These are phyloP conservation scores for Apodemus speciosus DNA, from an alignment of 2,113 vertebrate species.

Conservation along the genomic window DNA sequence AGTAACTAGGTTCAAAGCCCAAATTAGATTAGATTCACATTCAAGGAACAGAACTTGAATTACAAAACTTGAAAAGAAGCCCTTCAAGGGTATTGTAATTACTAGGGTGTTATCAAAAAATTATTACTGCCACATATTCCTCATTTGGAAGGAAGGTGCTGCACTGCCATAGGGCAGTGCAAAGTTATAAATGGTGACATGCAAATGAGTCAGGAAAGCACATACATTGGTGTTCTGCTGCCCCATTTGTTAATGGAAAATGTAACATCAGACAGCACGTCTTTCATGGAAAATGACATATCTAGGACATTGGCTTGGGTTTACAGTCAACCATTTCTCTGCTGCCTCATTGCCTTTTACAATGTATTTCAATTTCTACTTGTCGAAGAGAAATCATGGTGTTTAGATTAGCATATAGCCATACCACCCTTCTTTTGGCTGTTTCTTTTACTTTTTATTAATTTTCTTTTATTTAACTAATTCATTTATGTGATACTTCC, in stretches of 20 bases:
- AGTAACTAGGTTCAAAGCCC: conserved; percentile 74
- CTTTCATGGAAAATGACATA: conserved; percentile 58
- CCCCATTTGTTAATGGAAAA: conserved; percentile 71
- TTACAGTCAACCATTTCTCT: conserved; percentile 73
- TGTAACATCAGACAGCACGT: conserved; percentile 50
- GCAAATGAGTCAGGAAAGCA: conserved; percentile 52
- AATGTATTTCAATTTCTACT: conserved; percentile 76
- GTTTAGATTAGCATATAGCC: conserved; percentile 66
- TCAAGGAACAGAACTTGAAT: conserved; percentile 65
- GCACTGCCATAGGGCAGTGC: conserved; percentile 52
- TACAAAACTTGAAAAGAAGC: conserved; percentile 76
- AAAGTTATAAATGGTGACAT: conserved; percentile 66
- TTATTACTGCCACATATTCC: conserved; percentile 66
- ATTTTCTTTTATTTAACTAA: conserved; percentile 63
- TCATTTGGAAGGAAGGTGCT: conserved; percentile 62
- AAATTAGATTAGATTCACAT: conserved; percentile 69
- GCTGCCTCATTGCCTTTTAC: conserved; percentile 72
- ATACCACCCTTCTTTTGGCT: conserved; percentile 42
- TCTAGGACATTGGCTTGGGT: conserved; percentile 70
- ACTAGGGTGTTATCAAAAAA: conserved; percentile 76
- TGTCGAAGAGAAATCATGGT: conserved; percentile 56
- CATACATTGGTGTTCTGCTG: conserved; percentile 33
- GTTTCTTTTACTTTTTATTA: conserved; percentile 66
- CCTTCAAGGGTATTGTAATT: conserved; percentile 80
- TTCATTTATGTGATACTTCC: conserved; percentile 65